Evolutionary conservation across 2,797 vertebrate genomes (phyloP).

Genomic region (Cuniculus paca): DNA sequence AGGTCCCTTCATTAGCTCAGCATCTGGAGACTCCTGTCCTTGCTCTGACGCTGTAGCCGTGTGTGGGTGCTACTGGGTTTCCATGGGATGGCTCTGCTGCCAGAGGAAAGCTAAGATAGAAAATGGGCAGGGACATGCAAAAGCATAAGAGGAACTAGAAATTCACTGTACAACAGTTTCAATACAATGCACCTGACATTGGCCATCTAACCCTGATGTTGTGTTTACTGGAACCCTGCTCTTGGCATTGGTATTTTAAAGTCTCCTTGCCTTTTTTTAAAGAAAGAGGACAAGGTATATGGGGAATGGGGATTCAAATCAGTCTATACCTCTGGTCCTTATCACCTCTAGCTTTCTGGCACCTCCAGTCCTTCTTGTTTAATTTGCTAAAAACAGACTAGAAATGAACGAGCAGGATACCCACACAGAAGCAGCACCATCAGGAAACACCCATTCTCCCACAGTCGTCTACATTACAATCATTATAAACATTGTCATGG

Average conservation of each 20-base stretch:
- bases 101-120: background rate
- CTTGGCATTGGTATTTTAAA: background rate
- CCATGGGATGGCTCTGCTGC: background rate
- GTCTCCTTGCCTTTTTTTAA: too few species aligned
- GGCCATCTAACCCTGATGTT: background rate
- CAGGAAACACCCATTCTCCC: background rate
- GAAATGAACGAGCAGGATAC: background rate
- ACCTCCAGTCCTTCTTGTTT: background rate
- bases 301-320: background rate
- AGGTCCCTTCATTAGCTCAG: background rate
- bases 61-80: rapidly evolving
- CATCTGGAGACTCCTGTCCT: background rate
- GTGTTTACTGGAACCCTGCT: background rate
- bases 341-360: background rate
- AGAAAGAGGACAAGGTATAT: background rate
- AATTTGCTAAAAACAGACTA: background rate
- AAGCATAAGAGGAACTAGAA: background rate
- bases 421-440: background rate
- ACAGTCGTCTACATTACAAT: background rate
- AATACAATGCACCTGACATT: background rate
- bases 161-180: background rate
- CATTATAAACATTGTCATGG: background rate
- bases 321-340: background rate
- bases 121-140: background rate
- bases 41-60: background rate